Conservation (phyloP, 1,140 invertebrate species). For the Episyrphus balteatus region DNA sequence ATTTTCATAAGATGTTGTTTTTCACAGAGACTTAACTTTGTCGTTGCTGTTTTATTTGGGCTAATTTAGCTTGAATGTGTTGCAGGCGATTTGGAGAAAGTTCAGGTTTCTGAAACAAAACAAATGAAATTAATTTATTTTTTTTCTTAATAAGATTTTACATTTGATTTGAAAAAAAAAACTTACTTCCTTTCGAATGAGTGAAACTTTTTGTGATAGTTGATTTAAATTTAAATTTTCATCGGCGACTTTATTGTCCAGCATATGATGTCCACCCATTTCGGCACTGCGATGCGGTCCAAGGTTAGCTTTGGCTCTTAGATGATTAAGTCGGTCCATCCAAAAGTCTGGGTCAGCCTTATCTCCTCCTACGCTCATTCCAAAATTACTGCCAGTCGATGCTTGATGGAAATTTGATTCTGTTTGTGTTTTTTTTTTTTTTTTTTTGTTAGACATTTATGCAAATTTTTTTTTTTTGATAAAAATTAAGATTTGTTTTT, state of each 20-base stretch:
- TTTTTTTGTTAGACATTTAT: background rate
- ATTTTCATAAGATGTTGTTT: too few species aligned
- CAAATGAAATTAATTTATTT: background rate
- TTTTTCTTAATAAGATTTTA: background rate
- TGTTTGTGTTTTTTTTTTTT: too few species aligned
- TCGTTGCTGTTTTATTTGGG: constrained; percentile 32
- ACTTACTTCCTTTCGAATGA: constrained; percentile 27
- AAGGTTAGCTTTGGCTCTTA: constrained; percentile 17
- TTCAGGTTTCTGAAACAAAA: constrained; percentile 22
- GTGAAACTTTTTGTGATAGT: constrained; percentile 29
- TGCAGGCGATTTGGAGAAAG: constrained; percentile 33
- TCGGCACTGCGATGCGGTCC: constrained; percentile 12
- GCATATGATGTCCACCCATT: constrained; percentile 16
- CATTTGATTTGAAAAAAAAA: background rate
- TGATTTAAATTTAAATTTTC: constrained; percentile 33
- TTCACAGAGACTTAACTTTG: constrained; percentile 13
- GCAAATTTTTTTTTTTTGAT: background rate
- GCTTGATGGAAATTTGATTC: background rate
- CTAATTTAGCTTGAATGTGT: constrained; percentile 32
- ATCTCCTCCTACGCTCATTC: constrained; percentile 9
- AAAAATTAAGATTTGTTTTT: too few species aligned
- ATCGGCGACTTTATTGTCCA: constrained; percentile 34
- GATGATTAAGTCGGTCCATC: constrained; percentile 29
- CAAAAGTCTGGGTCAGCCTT: constrained; percentile 28
- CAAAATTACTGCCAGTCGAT: background rate